A percentile compares a stretch with the other conserved stretches of the same genome.
Conservation (phyloP, 1,140 invertebrate genomes). For the Nixonia krombeini region DNA sequence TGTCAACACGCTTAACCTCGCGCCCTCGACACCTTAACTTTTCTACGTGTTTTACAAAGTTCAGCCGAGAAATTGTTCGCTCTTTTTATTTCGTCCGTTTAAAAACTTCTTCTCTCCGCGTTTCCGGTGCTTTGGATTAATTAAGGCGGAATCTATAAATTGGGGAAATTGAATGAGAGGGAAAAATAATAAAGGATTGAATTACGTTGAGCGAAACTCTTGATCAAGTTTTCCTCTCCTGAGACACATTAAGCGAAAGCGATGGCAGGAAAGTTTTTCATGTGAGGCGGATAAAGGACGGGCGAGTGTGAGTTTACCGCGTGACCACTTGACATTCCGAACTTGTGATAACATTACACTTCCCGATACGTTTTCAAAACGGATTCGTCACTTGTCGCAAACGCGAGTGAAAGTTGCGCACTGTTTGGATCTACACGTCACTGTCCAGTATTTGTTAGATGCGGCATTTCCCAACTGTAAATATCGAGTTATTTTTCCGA, state of each 20-base stretch:
- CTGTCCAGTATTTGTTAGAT: conserved; percentile 8
- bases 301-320: conserved; percentile 6
- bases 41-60: too few species aligned
- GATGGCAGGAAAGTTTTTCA: conserved; percentile 26
- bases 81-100: conserved; percentile 8
- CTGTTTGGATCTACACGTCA: conserved; percentile 2
- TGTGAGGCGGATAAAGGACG: conserved; percentile 19
- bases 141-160: conserved; percentile 34
- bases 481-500: conserved; percentile 11
- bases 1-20: too few species aligned
- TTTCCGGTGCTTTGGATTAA: conserved; percentile 25
- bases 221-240: conserved; percentile 27
- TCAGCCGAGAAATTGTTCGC: too few species aligned
- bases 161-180: conserved; percentile 28
- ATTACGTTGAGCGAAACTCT: conserved; percentile 29
- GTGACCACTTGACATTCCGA: conserved; percentile 5
- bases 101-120: too few species aligned
- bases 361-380: neutral
- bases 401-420: conserved; percentile 19
- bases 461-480: conserved; percentile 11
- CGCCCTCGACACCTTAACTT: too few species aligned
- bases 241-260: conserved; percentile 23
- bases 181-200: conserved; percentile 32
- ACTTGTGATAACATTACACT: conserved; percentile 12
- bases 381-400: too few species aligned